Evolutionary conservation across 1,140 invertebrate species (phyloP).

Genomic region (Eumaeus atala): DNA sequence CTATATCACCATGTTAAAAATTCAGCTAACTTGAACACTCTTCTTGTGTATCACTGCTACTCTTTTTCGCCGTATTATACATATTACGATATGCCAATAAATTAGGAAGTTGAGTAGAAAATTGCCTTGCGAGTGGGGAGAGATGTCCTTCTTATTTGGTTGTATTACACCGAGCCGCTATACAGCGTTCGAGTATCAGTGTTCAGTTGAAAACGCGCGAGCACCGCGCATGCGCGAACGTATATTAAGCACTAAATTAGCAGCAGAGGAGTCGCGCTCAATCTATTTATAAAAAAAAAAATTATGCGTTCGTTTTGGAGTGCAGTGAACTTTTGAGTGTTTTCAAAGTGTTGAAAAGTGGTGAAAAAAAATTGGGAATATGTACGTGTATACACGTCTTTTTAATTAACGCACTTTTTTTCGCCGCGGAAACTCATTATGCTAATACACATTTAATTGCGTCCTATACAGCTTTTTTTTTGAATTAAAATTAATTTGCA

Average conservation of each 20-base stretch:
- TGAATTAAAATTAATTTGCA: constrained; percentile 9
- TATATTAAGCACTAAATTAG: constrained; percentile 32
- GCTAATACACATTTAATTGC: constrained; percentile 10
- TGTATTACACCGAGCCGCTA: constrained; percentile 21
- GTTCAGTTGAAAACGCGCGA: constrained; percentile 36
- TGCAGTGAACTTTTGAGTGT: constrained; percentile 42
- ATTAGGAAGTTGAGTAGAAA: constrained; percentile 1
- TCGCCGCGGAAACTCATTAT: not conserved
- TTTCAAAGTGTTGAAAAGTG: constrained; percentile 9
- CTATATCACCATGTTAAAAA: constrained; percentile 18
- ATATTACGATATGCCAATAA: not conserved
- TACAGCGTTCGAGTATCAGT: not conserved
- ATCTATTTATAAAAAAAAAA: constrained; percentile 48
- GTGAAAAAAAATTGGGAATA: constrained; percentile 14
- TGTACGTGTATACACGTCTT: not conserved
- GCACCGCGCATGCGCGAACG: constrained; percentile 33
- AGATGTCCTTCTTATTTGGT: constrained; percentile 21
- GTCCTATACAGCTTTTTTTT: not conserved
- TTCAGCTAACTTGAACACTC: not conserved
- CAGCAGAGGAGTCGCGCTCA: constrained; percentile 30
- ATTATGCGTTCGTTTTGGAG: constrained; percentile 38
- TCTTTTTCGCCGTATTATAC: not conserved
- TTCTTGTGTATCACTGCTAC: not conserved
- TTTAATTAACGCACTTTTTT: constrained; percentile 1
- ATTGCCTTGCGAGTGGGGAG: not conserved